phyloP scores from a whole-genome alignment of 2,113 vertebrate species.

The Petrocephalus microphthalmus region DNA sequence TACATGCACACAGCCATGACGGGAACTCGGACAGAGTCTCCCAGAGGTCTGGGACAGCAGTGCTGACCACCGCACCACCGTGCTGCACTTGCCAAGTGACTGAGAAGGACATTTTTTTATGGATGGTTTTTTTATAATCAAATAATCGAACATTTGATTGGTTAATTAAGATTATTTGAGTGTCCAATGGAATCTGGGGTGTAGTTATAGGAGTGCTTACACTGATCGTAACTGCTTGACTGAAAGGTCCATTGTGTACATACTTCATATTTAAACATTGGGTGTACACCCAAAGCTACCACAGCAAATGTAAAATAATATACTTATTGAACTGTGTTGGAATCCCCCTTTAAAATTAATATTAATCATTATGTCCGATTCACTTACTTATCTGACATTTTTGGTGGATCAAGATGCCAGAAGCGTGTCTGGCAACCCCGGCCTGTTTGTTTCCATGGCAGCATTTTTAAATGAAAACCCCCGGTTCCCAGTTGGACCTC shows the following conservation, averaged over 20 bases:
- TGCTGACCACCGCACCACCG: background rate
- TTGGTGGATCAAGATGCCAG: background rate
- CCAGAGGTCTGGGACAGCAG: background rate
- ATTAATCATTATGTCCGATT: background rate
- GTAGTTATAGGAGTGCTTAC: background rate
- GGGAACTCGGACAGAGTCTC: background rate
- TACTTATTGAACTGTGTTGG: background rate
- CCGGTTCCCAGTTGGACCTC: background rate
- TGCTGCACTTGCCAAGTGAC: background rate
- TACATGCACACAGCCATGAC: background rate
- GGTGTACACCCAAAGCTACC: background rate
- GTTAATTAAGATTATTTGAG: background rate
- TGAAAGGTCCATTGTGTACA: background rate
- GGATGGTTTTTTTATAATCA: background rate
- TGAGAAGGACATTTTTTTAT: background rate
- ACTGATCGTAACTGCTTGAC: background rate
- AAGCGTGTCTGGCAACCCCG: background rate
- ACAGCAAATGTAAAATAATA: background rate
- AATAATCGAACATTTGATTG: background rate
- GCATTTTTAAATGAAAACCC: background rate
- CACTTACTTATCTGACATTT: background rate
- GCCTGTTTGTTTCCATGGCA: background rate
- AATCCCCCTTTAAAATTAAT: background rate
- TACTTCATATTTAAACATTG: background rate
- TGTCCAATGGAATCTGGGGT: background rate